A percentile compares a stretch with the other conserved stretches of the same genome.
Conservation (phyloP, 2,113 vertebrate species). For the Penelope pileata region DNA sequence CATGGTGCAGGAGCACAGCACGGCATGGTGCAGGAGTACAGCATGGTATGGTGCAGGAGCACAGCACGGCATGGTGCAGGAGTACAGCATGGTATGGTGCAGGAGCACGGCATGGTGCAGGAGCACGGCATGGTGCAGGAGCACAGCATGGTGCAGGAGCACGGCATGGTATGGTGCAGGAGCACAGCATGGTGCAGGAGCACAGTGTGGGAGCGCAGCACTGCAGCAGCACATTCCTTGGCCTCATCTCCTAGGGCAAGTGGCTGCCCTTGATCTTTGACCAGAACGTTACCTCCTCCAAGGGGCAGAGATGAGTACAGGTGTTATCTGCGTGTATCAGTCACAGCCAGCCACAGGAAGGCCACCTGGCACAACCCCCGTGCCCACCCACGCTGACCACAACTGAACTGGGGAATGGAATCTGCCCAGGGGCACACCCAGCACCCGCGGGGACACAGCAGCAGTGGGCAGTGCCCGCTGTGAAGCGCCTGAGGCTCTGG, state of each 20-base stretch:
- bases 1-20: too few relatives aligned
- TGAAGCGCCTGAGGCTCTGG: rapidly evolving
- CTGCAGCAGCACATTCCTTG: rapidly evolving
- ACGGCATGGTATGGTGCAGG: too few relatives aligned
- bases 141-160: too few relatives aligned
- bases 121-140: too few relatives aligned
- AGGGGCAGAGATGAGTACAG: not conserved
- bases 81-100: too few relatives aligned
- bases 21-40: too few relatives aligned
- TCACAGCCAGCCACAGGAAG: too few relatives aligned
- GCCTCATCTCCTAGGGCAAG: not conserved
- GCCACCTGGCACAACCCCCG: too few relatives aligned
- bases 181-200: too few relatives aligned
- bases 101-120: too few relatives aligned
- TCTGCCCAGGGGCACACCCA: not conserved
- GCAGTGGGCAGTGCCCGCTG: not conserved
- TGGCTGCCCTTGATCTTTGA: not conserved
- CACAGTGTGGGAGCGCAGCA: not conserved
- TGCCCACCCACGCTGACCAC: not conserved
- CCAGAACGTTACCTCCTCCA: not conserved
- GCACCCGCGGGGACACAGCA: not conserved
- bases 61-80: too few relatives aligned
- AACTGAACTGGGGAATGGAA: not conserved
- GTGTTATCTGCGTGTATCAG: not conserved
- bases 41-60: too few relatives aligned